Base-by-base conservation (phyloP, 2,113 vertebrate genomes). In the Ameiurus melas region DNA sequence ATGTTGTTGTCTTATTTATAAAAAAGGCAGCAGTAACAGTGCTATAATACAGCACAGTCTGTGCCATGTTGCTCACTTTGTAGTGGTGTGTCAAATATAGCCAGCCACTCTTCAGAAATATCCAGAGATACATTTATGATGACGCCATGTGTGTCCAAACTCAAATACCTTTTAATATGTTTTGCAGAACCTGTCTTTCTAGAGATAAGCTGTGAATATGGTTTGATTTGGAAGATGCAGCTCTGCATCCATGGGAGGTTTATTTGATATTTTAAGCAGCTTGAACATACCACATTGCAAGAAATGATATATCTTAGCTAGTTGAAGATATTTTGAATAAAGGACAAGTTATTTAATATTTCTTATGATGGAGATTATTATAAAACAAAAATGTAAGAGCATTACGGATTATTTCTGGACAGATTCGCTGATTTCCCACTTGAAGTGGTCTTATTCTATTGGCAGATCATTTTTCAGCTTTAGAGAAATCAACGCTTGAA, bases 71-170 rank as follows among this genome's bases (percentile, higher is more conserved):
- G 43, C 83, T 71, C 64, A n/a, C 71, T 71, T 55, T 0, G 10
- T n/a, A 71, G 47, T 70, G 55, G 8, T 55, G 47, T 39, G 47
- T 73, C 66, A 57, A 57, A 53, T 85, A 12, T 71, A 84, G 30
- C 62, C 62, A 84, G 27, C 51, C 51, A 25, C 30, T 36, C 47
- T 71, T 47, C 83, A 85, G 51, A 85, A 85, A 85, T 57, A 57
- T 55, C 83, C 66, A 70, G 66, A 58, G 79, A 27, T 71, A 36
- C 19, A 55, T 70, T 71, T 71, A 70, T 33, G 43, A 6, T 85
- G 83, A 55, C 66, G 7, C 47, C 64, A 55, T 55, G 47, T 71
- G 66, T 55, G 53, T 58, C 30, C n/a, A 13, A 53, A n/a, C 30
- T 85, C 51, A 73, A 55, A 55, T 71, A 33, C 4, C 75, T 30